Evolutionary conservation across 2,888 invertebrate species (phyloP).

Genomic region (Xestia sexstrigata): DNA sequence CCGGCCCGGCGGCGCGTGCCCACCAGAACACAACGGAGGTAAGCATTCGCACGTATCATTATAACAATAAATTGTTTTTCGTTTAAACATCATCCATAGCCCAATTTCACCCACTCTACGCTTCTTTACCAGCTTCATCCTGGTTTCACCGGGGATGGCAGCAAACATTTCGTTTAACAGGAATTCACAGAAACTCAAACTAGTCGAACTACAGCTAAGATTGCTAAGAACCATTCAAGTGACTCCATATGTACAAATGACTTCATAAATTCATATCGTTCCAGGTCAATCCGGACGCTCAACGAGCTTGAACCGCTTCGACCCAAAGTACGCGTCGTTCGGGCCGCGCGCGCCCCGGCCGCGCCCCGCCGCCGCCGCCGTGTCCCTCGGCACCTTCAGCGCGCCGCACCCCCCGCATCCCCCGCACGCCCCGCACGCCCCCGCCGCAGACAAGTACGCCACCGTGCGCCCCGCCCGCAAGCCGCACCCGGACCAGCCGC

Average conservation of each 20-base stretch:
- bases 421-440: slow-evolving; percentile 71
- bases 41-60: background rate
- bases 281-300: slow-evolving; percentile 83
- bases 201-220: background rate
- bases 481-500: slow-evolving; percentile 80
- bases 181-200: background rate
- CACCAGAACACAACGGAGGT: slow-evolving; percentile 68
- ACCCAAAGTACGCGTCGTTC: slow-evolving; percentile 91
- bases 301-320: slow-evolving; percentile 90
- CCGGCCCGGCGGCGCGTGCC: slow-evolving; percentile 91
- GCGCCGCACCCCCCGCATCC: slow-evolving; percentile 64
- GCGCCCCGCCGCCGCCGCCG: slow-evolving; percentile 83
- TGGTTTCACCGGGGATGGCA: background rate
- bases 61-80: background rate
- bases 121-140: background rate
- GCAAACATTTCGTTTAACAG: background rate
- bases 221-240: background rate
- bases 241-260: background rate
- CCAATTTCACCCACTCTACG: background rate
- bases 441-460: slow-evolving; percentile 82
- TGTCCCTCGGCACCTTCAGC: slow-evolving; percentile 80
- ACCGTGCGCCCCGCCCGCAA: slow-evolving; percentile 84
- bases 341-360: slow-evolving; percentile 88
- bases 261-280: background rate
- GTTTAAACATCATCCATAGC: background rate